These are phyloP conservation scores for Gandaritis pyraliata DNA, from an alignment of 2,888 invertebrate species.

Conservation along the genomic window DNA sequence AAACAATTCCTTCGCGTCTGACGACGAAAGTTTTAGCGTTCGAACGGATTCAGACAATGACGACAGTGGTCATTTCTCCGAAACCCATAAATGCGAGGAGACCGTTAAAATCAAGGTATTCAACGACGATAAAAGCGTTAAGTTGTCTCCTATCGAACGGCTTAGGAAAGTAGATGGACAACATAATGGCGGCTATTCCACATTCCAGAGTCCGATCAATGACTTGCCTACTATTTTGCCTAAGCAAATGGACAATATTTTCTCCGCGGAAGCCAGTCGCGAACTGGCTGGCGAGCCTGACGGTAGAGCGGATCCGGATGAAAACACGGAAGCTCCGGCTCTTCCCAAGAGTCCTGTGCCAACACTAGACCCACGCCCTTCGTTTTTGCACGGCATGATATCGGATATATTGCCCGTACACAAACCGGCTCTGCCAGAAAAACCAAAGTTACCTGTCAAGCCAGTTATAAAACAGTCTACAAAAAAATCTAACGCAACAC, in stretches of 20 bases:
- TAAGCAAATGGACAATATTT: conserved; percentile 71
- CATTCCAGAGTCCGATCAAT: conserved; percentile 78
- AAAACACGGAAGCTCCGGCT: conserved; percentile 87
- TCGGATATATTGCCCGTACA: conserved; percentile 73
- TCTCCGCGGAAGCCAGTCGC: conserved; percentile 86
- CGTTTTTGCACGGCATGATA: conserved; percentile 89
- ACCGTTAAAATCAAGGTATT: conserved; percentile 81
- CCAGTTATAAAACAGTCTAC: conserved; percentile 83
- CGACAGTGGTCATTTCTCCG: conserved; percentile 80
- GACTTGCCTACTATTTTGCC: conserved; percentile 79
- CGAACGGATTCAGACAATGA: conserved; percentile 86
- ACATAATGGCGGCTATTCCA: conserved; percentile 73
- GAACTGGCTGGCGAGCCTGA: conserved; percentile 94
- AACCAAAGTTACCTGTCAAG: conserved; percentile 86
- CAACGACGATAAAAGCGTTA: conserved; percentile 78
- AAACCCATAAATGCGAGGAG: conserved; percentile 77
- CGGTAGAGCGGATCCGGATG: conserved; percentile 93
- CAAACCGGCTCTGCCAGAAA: conserved; percentile 88
- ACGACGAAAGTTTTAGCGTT: conserved; percentile 80
- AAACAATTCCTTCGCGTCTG: conserved; percentile 78
- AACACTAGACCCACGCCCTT: conserved; percentile 84
- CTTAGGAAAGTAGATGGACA: conserved; percentile 77
- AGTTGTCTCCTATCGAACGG: conserved; percentile 75
- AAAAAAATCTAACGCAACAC: conserved; percentile 69
- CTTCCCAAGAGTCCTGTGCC: conserved; percentile 89